phyloP scores from a whole-genome alignment of 2,113 vertebrate species.

The Stictonetta naevosa region DNA sequence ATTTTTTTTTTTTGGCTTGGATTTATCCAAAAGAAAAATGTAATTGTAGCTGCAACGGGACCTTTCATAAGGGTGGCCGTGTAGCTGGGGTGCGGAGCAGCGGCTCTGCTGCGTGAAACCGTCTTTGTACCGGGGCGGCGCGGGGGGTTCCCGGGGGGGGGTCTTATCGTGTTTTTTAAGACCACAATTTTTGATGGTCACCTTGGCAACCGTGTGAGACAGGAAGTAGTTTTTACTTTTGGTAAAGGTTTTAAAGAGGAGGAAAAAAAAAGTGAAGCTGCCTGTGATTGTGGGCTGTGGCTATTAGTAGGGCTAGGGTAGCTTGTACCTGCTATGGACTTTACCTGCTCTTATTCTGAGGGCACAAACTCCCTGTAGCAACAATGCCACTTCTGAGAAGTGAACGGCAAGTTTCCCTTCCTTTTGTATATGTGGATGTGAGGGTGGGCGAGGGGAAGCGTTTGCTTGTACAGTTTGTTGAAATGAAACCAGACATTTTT shows the following conservation, averaged over 20 bases:
- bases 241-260: slow-evolving; percentile 54
- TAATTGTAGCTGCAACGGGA: slow-evolving; percentile 41
- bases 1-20: slow-evolving; percentile 49
- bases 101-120: slow-evolving; percentile 18
- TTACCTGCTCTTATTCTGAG: slow-evolving; percentile 66
- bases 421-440: slow-evolving; percentile 82
- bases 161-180: slow-evolving; percentile 29
- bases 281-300: slow-evolving; percentile 63
- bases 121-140: slow-evolving; percentile 44
- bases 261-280: slow-evolving; percentile 53
- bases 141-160: slow-evolving; percentile 29
- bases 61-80: slow-evolving; percentile 47
- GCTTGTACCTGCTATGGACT: slow-evolving; percentile 48
- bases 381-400: slow-evolving; percentile 84
- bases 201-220: slow-evolving; percentile 54
- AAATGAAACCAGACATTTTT: slow-evolving; percentile 78
- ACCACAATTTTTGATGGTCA: slow-evolving; percentile 59
- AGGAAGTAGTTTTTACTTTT: slow-evolving; percentile 43
- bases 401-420: slow-evolving; percentile 83
- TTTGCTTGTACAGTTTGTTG: slow-evolving; percentile 80
- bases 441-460: slow-evolving; percentile 75
- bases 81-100: slow-evolving; percentile 45
- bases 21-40: slow-evolving; percentile 70
- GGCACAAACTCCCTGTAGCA: slow-evolving; percentile 77
- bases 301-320: slow-evolving; percentile 62